Conservation (phyloP, 1,140 invertebrate genomes). For the Scaptomyza pallida region DNA sequence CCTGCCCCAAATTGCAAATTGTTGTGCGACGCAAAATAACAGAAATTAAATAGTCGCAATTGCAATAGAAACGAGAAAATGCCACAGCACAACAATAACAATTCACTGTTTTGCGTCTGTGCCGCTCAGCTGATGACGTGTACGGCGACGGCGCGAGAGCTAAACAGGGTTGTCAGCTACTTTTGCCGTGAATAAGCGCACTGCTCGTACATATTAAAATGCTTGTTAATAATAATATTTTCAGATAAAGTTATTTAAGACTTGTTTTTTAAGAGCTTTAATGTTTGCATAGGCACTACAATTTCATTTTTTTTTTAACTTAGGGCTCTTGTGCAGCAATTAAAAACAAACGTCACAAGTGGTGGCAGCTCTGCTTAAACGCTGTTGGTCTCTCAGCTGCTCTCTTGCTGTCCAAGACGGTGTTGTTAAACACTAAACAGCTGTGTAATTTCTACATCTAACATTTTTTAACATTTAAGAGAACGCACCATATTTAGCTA, state of each 20-base stretch:
- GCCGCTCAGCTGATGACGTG: constrained; percentile 72
- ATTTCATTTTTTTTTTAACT: too few relatives aligned
- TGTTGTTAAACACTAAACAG: constrained; percentile 61
- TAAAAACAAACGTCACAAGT: background rate
- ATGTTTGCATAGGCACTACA: too few relatives aligned
- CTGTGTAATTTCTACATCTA: constrained; percentile 27
- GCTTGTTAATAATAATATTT: background rate
- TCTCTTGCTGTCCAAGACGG: constrained; percentile 10
- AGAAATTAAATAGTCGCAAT: constrained; percentile 30
- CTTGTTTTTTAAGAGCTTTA: background rate
- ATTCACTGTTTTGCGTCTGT: constrained; percentile 41
- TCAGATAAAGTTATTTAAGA: background rate
- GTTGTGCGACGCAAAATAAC: constrained; percentile 19
- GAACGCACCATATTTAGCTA: constrained; percentile 36
- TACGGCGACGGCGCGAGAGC: constrained; percentile 58
- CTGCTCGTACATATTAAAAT: background rate
- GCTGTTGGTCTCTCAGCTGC: constrained; percentile 6
- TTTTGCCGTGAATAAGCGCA: background rate
- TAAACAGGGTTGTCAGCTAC: constrained; percentile 49
- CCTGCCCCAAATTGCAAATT: constrained; percentile 36
- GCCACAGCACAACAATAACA: constrained; percentile 49
- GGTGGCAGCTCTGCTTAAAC: constrained; percentile 36
- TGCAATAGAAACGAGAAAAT: constrained; percentile 38
- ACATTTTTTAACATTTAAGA: constrained; percentile 22
- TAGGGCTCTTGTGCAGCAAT: background rate